Evolutionary conservation across 2,888 invertebrate genomes (phyloP).

Genomic region (Stictocephala bisonia): DNA sequence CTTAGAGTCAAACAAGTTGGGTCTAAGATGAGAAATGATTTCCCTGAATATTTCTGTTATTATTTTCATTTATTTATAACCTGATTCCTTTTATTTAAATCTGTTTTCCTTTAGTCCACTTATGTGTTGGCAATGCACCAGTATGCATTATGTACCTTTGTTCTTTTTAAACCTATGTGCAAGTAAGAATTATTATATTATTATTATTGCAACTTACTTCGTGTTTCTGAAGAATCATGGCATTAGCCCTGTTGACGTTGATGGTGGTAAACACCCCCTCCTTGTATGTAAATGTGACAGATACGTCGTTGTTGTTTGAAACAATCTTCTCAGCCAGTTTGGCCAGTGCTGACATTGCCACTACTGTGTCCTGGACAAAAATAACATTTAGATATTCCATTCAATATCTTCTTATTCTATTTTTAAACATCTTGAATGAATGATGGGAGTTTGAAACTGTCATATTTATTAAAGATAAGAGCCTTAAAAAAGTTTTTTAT

Average conservation of each 20-base stretch:
- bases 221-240: constrained; percentile 84
- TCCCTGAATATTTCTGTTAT: no score
- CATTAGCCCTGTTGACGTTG: constrained; percentile 79
- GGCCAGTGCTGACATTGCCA: constrained; percentile 78
- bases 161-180: no score
- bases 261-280: constrained; percentile 64
- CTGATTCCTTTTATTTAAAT: no score
- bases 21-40: no score
- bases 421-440: not conserved
- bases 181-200: no score
- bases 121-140: no score
- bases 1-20: no score
- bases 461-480: not conserved
- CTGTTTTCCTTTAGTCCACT: no score
- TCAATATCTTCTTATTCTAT: not conserved
- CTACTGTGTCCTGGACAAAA: constrained; percentile 73
- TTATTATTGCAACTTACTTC: no score
- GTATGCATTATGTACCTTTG: no score
- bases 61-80: no score
- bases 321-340: constrained; percentile 73
- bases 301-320: constrained; percentile 67
- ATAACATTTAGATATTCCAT: not conserved
- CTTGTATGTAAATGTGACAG: constrained; percentile 69
- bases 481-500: no score
- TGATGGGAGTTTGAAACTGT: not conserved